Percentiles rank a stretch among this genome's conserved stretches.
Conservation (phyloP, 2,797 vertebrate species). For the Myotis daubentonii region DNA sequence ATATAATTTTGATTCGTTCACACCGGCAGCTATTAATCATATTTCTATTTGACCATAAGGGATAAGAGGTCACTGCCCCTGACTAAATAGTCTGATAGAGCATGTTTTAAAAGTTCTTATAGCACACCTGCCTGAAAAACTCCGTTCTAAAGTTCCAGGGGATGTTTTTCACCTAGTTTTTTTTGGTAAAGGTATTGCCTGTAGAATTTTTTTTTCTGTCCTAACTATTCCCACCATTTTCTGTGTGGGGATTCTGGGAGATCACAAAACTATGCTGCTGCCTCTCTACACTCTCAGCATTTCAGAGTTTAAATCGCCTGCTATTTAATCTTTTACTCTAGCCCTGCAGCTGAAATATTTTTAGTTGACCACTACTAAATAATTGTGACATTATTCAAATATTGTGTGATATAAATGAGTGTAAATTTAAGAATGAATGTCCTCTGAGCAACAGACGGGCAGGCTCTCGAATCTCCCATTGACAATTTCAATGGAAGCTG, state of each 20-base stretch:
- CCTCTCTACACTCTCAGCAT: background rate
- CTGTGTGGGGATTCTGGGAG: background rate
- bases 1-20: background rate
- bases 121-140: background rate
- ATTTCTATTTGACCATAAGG: background rate
- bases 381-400: background rate
- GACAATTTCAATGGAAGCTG: constrained; percentile 25
- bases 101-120: too few species aligned
- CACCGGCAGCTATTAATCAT: background rate
- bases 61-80: background rate
- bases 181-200: background rate
- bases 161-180: background rate
- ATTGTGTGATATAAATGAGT: background rate
- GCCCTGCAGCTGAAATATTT: background rate
- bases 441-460: background rate
- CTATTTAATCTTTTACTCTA: background rate
- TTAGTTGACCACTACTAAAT: constrained; percentile 18
- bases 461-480: constrained; percentile 54
- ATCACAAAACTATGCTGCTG: background rate
- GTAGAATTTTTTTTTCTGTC: background rate
- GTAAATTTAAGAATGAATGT: constrained; percentile 36
- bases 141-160: background rate
- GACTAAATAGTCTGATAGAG: background rate
- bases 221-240: background rate
- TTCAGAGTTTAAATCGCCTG: constrained; percentile 22